Base-by-base conservation (phyloP, 1,140 invertebrate genomes). In the Hormaphis cornu region DNA sequence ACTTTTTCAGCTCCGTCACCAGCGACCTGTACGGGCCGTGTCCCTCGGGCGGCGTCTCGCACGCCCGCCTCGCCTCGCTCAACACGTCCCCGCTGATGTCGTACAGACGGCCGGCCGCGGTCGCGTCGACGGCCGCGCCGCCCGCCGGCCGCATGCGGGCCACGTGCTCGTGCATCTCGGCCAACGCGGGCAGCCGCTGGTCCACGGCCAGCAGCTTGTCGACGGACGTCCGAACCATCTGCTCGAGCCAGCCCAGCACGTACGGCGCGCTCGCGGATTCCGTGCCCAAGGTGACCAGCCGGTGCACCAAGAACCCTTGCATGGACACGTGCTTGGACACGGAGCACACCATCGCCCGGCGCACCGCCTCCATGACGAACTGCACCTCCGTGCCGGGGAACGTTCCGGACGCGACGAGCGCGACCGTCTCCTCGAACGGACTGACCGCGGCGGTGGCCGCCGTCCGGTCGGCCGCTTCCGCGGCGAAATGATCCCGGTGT, bases 71-170 rank as follows among this genome's bases (percentile, higher is more conserved):
- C 20, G 26, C 7, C 6, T 42, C 33, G 0, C 1, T 7, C 7
- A n/a, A 59, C 24, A 59, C 18, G 0, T 26, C 1, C 2, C 0
- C 0, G 20, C 14, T 5, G 10, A 59, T 30, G 4, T 46, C 4
- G 0, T 8, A 5, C 1, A 63, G 9, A 1, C 2, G 0, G 3
- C 12, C 0, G 14, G 1, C 24, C 6, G 1, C 0, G 3, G 5
- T 7, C 8, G 0, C 5, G 12, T 26, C n/a, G 24, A 28, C 16
- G 33, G 22, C n/a, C 1, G 3, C 33, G 37, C 2, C 0, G 18
- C 5, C 18, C 18, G 6, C 8, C 10, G 8, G 0, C 12, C 1
- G 6, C 18, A 16, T 40, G 18, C 10, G 10, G 4, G 12, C 16
- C 4, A 44, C 14, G 42, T 44, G 42, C 4, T 18, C 3, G 14